These are phyloP conservation scores for Macrosteles quadrilineatus DNA, from an alignment of 1,140 invertebrate species.

Conservation along the genomic window DNA sequence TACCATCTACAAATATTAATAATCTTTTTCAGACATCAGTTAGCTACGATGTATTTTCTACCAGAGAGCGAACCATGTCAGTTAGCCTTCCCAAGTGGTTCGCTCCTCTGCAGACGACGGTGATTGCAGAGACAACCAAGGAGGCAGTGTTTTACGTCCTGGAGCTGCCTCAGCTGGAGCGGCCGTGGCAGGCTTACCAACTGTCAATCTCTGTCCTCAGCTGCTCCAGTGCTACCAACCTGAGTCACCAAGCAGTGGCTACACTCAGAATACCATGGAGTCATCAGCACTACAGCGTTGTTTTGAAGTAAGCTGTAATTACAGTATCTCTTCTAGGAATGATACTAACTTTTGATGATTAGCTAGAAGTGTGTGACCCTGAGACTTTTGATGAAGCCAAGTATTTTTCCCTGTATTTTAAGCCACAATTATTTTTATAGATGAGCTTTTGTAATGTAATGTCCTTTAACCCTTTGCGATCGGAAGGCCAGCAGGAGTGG, in stretches of 20 bases:
- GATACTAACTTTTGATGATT: background rate
- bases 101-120: background rate
- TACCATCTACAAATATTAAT: no score
- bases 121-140: constrained; percentile 54
- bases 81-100: background rate
- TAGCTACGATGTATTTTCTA: background rate
- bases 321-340: background rate
- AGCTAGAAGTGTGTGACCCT: background rate
- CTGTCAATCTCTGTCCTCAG: constrained; percentile 56
- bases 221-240: constrained; percentile 36
- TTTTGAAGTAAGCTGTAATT: constrained; percentile 29
- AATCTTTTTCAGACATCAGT: background rate
- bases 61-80: background rate
- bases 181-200: constrained; percentile 60
- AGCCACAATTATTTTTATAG: background rate
- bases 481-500: no score
- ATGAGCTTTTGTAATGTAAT: no score
- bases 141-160: constrained; percentile 62
- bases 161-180: constrained; percentile 55
- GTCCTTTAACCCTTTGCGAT: no score
- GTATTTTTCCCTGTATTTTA: no score
- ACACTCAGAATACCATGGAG: constrained; percentile 40
- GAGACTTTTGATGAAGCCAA: background rate
- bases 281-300: constrained; percentile 33
- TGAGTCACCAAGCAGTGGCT: constrained; percentile 28